Conservation (phyloP, 1,140 invertebrate species). For the Adelges cooleyi region DNA sequence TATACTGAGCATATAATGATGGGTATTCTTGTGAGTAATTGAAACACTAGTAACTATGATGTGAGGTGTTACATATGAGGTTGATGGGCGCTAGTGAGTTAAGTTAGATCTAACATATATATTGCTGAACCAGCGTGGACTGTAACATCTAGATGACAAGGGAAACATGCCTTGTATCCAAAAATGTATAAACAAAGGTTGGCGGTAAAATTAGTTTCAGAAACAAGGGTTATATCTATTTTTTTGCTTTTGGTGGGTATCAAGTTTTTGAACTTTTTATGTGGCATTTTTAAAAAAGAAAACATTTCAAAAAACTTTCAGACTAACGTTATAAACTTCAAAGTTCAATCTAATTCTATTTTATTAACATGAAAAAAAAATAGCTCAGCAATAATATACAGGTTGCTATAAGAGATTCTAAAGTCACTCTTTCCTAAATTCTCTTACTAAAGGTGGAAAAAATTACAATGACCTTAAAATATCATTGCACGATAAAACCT, state of each 20-base stretch:
- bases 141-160: not conserved
- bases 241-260: constrained; percentile 27
- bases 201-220: constrained; percentile 30
- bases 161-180: not conserved
- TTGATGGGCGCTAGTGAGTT: not conserved
- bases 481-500: too few species aligned
- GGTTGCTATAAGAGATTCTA: too few species aligned
- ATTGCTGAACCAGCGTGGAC: constrained; percentile 5
- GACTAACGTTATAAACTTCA: too few species aligned
- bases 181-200: constrained; percentile 24
- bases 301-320: too few species aligned
- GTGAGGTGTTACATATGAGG: not conserved
- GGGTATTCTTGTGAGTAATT: not conserved
- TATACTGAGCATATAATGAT: constrained; percentile 13
- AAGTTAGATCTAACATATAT: not conserved
- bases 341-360: too few species aligned
- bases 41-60: constrained; percentile 16
- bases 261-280: too few species aligned
- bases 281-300: too few species aligned
- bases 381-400: too few species aligned
- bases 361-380: too few species aligned
- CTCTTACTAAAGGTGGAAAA: too few species aligned
- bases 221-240: constrained; percentile 31
- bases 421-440: too few species aligned
- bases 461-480: too few species aligned